Conservation (phyloP, 2,888 invertebrate genomes). For the Drosophila anomelani region DNA sequence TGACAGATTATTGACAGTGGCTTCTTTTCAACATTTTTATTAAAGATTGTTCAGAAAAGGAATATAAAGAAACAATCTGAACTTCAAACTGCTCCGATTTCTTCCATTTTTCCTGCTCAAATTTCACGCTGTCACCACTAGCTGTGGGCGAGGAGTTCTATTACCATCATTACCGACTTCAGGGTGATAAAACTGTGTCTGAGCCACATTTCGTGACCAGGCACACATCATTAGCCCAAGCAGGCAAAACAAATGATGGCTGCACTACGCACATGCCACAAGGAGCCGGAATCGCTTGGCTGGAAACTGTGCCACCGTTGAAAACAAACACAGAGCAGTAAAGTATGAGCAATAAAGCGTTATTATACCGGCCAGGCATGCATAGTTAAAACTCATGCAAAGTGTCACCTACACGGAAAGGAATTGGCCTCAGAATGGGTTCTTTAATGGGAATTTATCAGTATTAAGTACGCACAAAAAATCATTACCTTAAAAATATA, state of each 20-base stretch:
- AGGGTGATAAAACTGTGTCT: slow-evolving; percentile 46
- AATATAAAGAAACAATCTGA: not conserved
- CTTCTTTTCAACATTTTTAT: not conserved
- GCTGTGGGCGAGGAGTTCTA: slow-evolving; percentile 18
- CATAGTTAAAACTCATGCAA: slow-evolving; percentile 28
- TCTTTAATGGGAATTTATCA: not conserved
- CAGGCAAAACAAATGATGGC: slow-evolving; percentile 67
- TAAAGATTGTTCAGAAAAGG: not conserved
- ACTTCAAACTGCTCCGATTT: slow-evolving; percentile 9
- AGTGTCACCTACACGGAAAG: slow-evolving; percentile 36
- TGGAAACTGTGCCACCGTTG: slow-evolving; percentile 55
- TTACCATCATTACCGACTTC: slow-evolving; percentile 26
- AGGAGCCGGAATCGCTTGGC: slow-evolving; percentile 23
- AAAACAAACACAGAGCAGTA: slow-evolving; percentile 43
- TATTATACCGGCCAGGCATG: slow-evolving; percentile 50
- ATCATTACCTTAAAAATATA: not conserved
- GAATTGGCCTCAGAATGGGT: not conserved
- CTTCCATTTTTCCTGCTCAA: not conserved
- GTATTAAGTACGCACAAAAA: not conserved
- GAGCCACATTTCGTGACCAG: slow-evolving; percentile 68
- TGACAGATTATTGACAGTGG: slow-evolving; percentile 9
- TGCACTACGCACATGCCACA: slow-evolving; percentile 38
- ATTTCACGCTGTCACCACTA: slow-evolving; percentile 32
- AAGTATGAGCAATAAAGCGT: slow-evolving; percentile 59
- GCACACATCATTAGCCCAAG: slow-evolving; percentile 68